Percentiles rank a stretch among this genome's conserved stretches.
These are phyloP conservation scores for Perdita meconis DNA, from an alignment of 2,888 invertebrate species.

Conservation along the genomic window DNA sequence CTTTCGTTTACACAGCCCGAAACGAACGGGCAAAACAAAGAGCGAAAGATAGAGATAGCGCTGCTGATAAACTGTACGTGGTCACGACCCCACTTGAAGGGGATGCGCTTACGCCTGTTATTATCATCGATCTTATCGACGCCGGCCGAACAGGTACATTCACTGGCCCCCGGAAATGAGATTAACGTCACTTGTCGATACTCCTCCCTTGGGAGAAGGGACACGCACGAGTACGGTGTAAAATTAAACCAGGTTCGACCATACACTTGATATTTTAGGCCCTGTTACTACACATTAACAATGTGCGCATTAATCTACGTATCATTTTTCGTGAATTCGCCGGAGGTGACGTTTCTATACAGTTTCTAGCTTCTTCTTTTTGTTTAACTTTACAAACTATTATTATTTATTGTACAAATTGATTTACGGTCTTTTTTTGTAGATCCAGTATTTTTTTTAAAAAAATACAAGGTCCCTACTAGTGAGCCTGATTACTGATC, in stretches of 20 bases:
- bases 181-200: slow-evolving; percentile 75
- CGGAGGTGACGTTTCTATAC: too few relatives aligned
- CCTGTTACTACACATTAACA: too few relatives aligned
- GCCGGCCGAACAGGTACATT: slow-evolving; percentile 29
- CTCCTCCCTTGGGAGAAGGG: slow-evolving; percentile 50
- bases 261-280: too few relatives aligned
- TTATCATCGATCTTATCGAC: slow-evolving; percentile 53
- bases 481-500: too few relatives aligned
- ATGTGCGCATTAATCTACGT: too few relatives aligned
- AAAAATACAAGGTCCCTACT: too few relatives aligned
- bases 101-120: slow-evolving; percentile 18
- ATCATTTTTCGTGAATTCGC: too few relatives aligned
- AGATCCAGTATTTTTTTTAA: too few relatives aligned
- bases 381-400: too few relatives aligned
- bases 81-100: slow-evolving; percentile 1
- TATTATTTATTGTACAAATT: too few relatives aligned
- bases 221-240: slow-evolving; percentile 38
- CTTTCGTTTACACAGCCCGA: neutral
- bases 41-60: neutral
- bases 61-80: slow-evolving; percentile 21
- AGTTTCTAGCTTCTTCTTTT: too few relatives aligned
- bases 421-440: too few relatives aligned
- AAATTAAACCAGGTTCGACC: slow-evolving; percentile 63
- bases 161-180: slow-evolving; percentile 62
- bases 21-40: slow-evolving; percentile 12